phyloP scores from a whole-genome alignment of 1,140 invertebrate species.

The Bombus confusus region DNA sequence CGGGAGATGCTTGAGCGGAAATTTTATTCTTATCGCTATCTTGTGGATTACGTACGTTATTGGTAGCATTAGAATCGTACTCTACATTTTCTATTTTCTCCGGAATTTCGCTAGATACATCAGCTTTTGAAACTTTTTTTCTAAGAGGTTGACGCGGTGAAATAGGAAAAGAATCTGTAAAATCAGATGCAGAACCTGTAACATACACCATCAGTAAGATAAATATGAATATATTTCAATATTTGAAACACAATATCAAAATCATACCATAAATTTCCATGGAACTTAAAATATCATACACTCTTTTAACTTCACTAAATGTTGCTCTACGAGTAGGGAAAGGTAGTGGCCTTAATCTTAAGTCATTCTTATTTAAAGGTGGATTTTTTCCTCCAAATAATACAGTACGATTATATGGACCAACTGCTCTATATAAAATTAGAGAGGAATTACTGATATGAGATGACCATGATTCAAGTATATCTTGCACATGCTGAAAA shows the following conservation, averaged over 20 bases:
- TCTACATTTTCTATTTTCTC: slow-evolving; percentile 55
- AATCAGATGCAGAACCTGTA: slow-evolving; percentile 83
- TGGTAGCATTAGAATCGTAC: slow-evolving; percentile 34
- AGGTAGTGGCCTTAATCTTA: slow-evolving; percentile 88
- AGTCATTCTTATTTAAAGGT: slow-evolving; percentile 86
- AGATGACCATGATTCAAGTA: slow-evolving; percentile 87
- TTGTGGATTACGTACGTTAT: slow-evolving; percentile 28
- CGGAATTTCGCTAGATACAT: slow-evolving; percentile 55
- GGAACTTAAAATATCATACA: slow-evolving; percentile 88
- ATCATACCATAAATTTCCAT: slow-evolving; percentile 89
- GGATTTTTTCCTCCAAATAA: slow-evolving; percentile 90
- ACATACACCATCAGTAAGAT: slow-evolving; percentile 10
- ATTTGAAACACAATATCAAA: not conserved
- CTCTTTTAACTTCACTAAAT: slow-evolving; percentile 90
- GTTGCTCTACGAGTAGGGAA: slow-evolving; percentile 92
- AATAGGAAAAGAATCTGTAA: slow-evolving; percentile 80
- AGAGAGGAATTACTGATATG: slow-evolving; percentile 87
- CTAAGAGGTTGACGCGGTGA: slow-evolving; percentile 73
- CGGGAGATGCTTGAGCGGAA: slow-evolving; percentile 55
- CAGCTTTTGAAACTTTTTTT: slow-evolving; percentile 70
- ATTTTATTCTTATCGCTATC: slow-evolving; percentile 65
- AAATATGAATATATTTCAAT: not conserved
- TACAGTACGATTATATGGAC: slow-evolving; percentile 87
- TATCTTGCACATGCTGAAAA: slow-evolving; percentile 90
- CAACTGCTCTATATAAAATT: slow-evolving; percentile 91